phyloP scores from a whole-genome alignment of 2,888 invertebrate genomes.

The Trissolcus brochymenae region DNA sequence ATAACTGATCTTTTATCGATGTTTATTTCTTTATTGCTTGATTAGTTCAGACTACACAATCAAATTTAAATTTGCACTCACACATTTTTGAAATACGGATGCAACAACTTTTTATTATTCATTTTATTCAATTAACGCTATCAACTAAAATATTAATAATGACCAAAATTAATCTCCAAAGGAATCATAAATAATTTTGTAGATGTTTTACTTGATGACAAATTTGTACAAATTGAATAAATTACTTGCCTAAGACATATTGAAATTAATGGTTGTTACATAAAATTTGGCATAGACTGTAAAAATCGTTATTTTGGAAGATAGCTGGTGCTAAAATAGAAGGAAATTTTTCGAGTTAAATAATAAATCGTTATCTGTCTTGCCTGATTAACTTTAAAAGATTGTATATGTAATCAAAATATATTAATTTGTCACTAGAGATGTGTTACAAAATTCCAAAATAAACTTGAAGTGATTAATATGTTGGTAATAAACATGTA shows the following conservation, averaged over 20 bases:
- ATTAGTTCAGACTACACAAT: too few species aligned
- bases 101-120: too few species aligned
- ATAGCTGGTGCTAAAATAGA: background rate
- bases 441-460: conserved; percentile 29
- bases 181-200: too few species aligned
- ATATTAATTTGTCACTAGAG: conserved; percentile 40
- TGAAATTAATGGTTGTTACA: background rate
- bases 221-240: background rate
- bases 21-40: too few species aligned
- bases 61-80: too few species aligned
- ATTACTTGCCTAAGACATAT: background rate
- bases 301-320: too few species aligned
- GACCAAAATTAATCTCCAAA: too few species aligned
- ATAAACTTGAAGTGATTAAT: conserved; percentile 53
- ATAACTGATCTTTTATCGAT: too few species aligned
- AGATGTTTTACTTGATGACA: too few species aligned
- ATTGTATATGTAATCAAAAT: conserved; percentile 36
- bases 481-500: conserved; percentile 47
- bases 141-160: too few species aligned
- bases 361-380: background rate
- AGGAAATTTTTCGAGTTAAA: background rate
- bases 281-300: background rate
- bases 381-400: conserved; percentile 16
- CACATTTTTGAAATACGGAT: too few species aligned
- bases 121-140: too few species aligned